A percentile compares a stretch with the other conserved stretches of the same genome.
phyloP scores from a whole-genome alignment of 2,797 vertebrate genomes.

The Neopelma chrysocephalum region DNA sequence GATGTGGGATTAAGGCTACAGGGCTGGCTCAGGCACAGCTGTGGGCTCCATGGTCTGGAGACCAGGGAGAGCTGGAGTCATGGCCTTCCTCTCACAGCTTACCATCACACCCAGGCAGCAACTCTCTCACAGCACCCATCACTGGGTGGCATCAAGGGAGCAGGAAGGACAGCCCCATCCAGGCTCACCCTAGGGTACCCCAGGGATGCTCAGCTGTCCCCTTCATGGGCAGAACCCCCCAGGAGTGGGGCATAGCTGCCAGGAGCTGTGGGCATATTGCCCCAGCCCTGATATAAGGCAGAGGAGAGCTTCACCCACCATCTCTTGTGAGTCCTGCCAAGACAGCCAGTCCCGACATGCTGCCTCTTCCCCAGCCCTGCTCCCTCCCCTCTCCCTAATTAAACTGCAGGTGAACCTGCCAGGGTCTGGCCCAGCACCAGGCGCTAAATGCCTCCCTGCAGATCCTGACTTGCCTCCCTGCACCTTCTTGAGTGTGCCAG shows the following conservation, averaged over 20 bases:
- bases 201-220: not conserved
- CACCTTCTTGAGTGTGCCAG: slow-evolving; percentile 22
- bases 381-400: slow-evolving; percentile 75
- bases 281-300: not conserved
- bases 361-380: slow-evolving; percentile 60
- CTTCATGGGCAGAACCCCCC: not conserved
- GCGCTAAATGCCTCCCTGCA: slow-evolving; percentile 50
- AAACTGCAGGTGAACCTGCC: slow-evolving; percentile 83
- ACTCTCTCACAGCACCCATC: not conserved
- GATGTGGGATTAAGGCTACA: not conserved
- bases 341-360: slow-evolving; percentile 46
- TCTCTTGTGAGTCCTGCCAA: not conserved
- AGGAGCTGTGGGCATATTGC: not conserved
- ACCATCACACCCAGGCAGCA: accelerated
- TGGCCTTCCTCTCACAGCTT: not conserved
- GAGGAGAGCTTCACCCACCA: not conserved
- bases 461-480: slow-evolving; percentile 73
- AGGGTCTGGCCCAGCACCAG: slow-evolving; percentile 75
- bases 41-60: not conserved
- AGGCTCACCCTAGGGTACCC: not conserved
- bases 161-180: accelerated
- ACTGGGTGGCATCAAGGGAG: not conserved
- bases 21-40: not conserved
- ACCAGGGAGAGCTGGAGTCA: not conserved
- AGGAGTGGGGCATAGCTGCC: not conserved